Base-by-base conservation (phyloP, 2,113 vertebrate genomes). In the Leuciscus idus region DNA sequence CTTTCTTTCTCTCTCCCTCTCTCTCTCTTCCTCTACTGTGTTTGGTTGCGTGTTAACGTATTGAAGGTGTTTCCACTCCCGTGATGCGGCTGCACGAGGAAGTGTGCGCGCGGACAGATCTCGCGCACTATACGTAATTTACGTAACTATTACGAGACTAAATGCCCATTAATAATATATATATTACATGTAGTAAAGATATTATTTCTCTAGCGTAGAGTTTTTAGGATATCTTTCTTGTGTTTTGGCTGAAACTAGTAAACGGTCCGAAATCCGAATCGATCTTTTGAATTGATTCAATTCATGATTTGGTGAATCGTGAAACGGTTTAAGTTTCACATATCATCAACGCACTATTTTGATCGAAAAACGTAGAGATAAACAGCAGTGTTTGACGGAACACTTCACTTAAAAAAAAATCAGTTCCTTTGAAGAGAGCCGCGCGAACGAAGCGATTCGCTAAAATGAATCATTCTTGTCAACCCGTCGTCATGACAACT, bases 61-160 rank as follows among this genome's bases (percentile, higher is more conserved):
- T 68, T 85, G 82, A 70, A 87, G 68, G 68, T 52, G 83, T 88
- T 85, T 81, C 80, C 84, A 61, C 81, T 39, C 74, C 50, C 84
- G 75, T 50, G 84, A 86, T 83, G 77, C 50, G 50, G 70, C 17
- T n/a, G 50, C 57, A 46, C 6, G 85, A 81, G 81, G 85, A 81
- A 81, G 72, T 86, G 52, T 21, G 19, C 19, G 5, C 50, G 19
- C 55, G 5, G 66, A 39, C 13, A 48, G 46, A 39, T 79, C 52
- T 66, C 76, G 17, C 61, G 10, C 64, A 39, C 26, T 30, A 78
- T 86, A 68, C n/a, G 80, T 28, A 52, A 10, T 33, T 26, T 26
- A 52, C 75, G 75, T 77, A 77, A 36, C 23, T 19, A 23, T 50
- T 48, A 52, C 46, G 46, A 33, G 26, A 62, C 39, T 36, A 15